Base-by-base conservation (phyloP, 1,140 invertebrate genomes). In the Psix sp. region DNA sequence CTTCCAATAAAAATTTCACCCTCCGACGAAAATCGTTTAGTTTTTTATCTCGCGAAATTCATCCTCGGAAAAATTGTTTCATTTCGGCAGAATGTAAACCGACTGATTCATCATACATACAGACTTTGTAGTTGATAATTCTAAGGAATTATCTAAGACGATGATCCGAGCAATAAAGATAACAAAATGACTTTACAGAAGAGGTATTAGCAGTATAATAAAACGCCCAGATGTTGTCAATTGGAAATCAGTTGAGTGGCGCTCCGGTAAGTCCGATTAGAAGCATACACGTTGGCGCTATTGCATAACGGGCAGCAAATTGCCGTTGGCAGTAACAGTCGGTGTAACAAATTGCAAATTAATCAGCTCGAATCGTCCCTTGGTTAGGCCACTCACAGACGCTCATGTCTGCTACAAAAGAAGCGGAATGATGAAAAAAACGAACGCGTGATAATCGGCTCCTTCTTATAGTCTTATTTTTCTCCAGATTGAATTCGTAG, bases 231-330 rank as follows among this genome's bases (percentile, higher is more conserved):
- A 40, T 49, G 45, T 60, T 54, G 43, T 57, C 54, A 62, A 77
- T 74, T 67, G 56, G 71, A 71, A 67, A 77, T 77, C 74, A 36
- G 56, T 52, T 36, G 56, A 38, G 40, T 20, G 46, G 48, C 36
- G 40, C 52, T 65, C 70, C 49, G 56, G 20, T 71, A 52, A 51
- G 42, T 75, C 52, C 38, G 38, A 71, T 11, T 57, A 24, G 65
- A 38, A 45, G 72, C 81, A 80, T n/a, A n/a, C n/a, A n/a, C 78
- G 76, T 85, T 74, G 73, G 45, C 65, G 80, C 79, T 83, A 84
- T 86, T 86, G 82, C 78, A 77, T 77, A 82, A 80, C 80, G 81
- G 79, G 77, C 80, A 76, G 81, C 77, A 86, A 86, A 84, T 86
- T 85, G 74, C 82, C 72, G 80, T 80, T 80, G 72, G 62, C 17